Evolutionary conservation across 1,140 invertebrate genomes (phyloP), one percentile per base, ranked within the genome.

Genomic region (Drosophila melanica): DNA sequence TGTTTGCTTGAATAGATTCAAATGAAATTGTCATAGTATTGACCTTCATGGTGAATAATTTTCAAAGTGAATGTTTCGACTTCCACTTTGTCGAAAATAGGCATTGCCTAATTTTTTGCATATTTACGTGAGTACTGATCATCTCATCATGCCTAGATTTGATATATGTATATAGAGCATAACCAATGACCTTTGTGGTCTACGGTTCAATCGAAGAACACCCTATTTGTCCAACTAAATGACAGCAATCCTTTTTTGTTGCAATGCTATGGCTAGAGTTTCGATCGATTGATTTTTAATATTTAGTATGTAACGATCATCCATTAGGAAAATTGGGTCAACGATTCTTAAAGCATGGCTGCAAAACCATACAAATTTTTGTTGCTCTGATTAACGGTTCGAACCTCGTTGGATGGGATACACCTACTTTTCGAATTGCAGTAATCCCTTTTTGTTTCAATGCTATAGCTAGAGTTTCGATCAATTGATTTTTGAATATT

Each of bases 31-130:
- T 62, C 47, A 60, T 53, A 64, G 23, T 72, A 76, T 66, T 76
- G 68, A 76, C 73, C 73, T 76, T 76, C 73, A 76, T 72, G 73
- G 60, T 72, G 57, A 50, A 42, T 72, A 59, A 60, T 76, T 76
- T 71, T 62, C 59, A 71, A 71, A 75, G 68, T 73, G 70, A 73
- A 75, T 70, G 66, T 75, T 75, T 70, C 55, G 45, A 65, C 64
- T 33, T 35, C 30, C 35, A 60, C 37, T 35, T 58, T 58, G 23
- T 35, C 68, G 35, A 58, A 51, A 66, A 59, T 51, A 20, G 48
- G 51, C 50, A 63, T 54, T 69, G 50, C 68, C 41, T 27, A 62
- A 59, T 57, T 48, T 53, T 72, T 59, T 4, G 54, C 63, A 72
- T 72, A 41, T 54, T 33, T 50, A 14, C 51, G 59, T 14, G 47